Conservation (phyloP, 2,797 vertebrate species). For the Eremophila alpestris region DNA sequence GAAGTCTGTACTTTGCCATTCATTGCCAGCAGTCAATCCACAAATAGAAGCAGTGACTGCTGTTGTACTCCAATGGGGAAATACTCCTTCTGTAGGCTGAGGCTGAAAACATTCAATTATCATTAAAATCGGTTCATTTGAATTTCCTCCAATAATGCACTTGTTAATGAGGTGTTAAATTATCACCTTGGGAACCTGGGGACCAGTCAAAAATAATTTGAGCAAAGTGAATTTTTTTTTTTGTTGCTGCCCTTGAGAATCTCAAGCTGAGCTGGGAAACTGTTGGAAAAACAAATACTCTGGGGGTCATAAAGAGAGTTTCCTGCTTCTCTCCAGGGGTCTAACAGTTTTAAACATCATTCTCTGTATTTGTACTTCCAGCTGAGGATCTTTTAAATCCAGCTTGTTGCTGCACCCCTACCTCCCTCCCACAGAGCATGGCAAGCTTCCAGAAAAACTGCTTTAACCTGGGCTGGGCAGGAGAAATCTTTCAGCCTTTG, state of each 20-base stretch:
- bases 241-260: conserved; percentile 53
- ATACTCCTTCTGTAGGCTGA: background rate
- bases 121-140: conserved; percentile 61
- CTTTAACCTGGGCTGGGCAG: conserved; percentile 11
- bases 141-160: conserved; percentile 66
- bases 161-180: conserved; percentile 76
- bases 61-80: background rate
- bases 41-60: background rate
- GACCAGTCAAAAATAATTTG: conserved; percentile 70
- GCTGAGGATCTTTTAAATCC: conserved; percentile 56
- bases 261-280: conserved; percentile 53
- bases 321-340: conserved; percentile 54
- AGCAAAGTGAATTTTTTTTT: conserved; percentile 41
- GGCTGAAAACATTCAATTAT: conserved; percentile 62
- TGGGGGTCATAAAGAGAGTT: conserved; percentile 60
- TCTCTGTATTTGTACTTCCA: conserved; percentile 56
- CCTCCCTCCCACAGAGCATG: background rate
- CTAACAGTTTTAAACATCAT: conserved; percentile 60
- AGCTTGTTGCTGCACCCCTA: conserved; percentile 6
- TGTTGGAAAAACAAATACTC: conserved; percentile 68
- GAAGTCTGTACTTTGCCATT: background rate
- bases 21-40: background rate
- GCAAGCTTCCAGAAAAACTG: conserved; percentile 35
- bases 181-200: conserved; percentile 63
- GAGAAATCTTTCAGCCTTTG: background rate